Evolutionary conservation across 35 echinoderm and acorn worm genomes (phyloP).

Genomic region (Lytechinus variegatus): DNA sequence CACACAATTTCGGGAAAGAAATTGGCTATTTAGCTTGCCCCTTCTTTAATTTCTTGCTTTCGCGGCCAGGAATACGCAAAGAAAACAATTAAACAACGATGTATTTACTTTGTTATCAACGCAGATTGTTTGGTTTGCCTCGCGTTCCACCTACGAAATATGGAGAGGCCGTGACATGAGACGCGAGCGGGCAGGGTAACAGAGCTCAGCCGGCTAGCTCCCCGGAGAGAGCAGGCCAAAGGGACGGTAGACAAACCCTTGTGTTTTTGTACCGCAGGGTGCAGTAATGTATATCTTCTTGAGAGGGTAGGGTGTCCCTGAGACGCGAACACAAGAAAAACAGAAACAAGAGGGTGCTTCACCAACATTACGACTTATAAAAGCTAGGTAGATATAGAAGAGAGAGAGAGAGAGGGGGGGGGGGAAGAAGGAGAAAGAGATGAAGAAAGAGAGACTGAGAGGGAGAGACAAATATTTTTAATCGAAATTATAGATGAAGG

Average conservation of each 20-base stretch:
- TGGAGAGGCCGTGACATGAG: neutral
- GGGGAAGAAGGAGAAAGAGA: neutral
- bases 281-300: conserved; percentile 31
- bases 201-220: conserved; percentile 14
- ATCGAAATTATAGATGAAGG: neutral
- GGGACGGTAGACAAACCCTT: conserved; percentile 28
- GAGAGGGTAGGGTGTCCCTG: neutral
- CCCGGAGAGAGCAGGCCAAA: conserved; percentile 48
- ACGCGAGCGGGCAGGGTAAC: neutral
- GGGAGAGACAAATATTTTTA: neutral
- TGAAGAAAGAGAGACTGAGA: neutral
- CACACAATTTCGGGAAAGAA: neutral
- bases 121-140: conserved; percentile 41
- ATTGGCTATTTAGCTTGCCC: conserved; percentile 1
- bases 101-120: conserved; percentile 46
- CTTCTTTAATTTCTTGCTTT: conserved; percentile 20
- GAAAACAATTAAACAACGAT: conserved; percentile 42
- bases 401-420: neutral
- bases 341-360: conserved; percentile 42
- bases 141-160: conserved; percentile 23
- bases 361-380: neutral
- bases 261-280: conserved; percentile 55
- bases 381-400: neutral
- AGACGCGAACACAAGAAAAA: conserved; percentile 56
- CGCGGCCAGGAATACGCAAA: conserved; percentile 21